These are phyloP conservation scores for Pseudeuparius sepicola DNA, from an alignment of 2,888 invertebrate genomes.

Conservation along the genomic window DNA sequence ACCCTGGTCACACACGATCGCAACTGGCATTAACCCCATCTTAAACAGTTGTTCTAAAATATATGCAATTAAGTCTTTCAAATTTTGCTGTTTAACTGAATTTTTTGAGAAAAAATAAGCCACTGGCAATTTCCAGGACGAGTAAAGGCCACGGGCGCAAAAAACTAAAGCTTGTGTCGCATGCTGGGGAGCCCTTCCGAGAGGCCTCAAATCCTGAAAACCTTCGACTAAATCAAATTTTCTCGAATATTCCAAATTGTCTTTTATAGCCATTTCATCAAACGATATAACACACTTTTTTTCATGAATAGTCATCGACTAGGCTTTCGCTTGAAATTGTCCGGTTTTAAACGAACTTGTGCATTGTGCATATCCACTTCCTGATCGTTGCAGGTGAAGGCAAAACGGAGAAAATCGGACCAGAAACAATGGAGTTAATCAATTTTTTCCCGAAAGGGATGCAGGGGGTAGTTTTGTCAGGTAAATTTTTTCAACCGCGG, in stretches of 20 bases:
- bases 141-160: slow-evolving; percentile 12
- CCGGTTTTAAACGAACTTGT: too few relatives aligned
- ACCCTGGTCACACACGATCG: slow-evolving; percentile 11
- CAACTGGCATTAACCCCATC: slow-evolving; percentile 3
- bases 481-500: too few relatives aligned
- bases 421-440: too few relatives aligned
- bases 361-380: too few relatives aligned
- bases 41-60: slow-evolving; percentile 4
- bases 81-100: neutral
- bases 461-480: too few relatives aligned
- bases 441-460: too few relatives aligned
- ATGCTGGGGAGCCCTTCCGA: slow-evolving; percentile 8
- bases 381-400: too few relatives aligned
- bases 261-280: slow-evolving; percentile 12
- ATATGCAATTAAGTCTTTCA: slow-evolving; percentile 2
- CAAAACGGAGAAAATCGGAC: too few relatives aligned
- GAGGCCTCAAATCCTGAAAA: slow-evolving; percentile 14
- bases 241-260: slow-evolving; percentile 12
- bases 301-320: too few relatives aligned
- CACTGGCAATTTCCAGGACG: slow-evolving; percentile 18
- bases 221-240: slow-evolving; percentile 14
- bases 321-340: too few relatives aligned
- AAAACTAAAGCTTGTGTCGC: slow-evolving; percentile 15
- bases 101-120: slow-evolving; percentile 19
- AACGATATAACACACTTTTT: slow-evolving; percentile 8